Conservation (phyloP, 2,797 vertebrate genomes). For the Danio aesculapii region DNA sequence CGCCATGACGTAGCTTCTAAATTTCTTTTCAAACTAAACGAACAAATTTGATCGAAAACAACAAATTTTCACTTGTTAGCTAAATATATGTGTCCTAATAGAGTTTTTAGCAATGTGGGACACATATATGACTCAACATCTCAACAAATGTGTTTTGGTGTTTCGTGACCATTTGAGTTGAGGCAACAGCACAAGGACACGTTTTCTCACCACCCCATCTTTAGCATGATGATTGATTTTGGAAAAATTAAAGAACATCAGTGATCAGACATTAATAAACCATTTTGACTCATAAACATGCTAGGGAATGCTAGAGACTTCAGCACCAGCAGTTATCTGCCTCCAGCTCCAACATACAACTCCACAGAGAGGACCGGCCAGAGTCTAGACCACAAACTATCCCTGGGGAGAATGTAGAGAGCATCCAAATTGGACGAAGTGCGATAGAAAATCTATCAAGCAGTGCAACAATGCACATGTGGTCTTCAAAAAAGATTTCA, state of each 20-base stretch:
- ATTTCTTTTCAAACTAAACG: too few species aligned
- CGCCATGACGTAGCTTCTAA: too few species aligned
- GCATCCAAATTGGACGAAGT: background rate
- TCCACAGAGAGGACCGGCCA: background rate
- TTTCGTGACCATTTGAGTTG: background rate
- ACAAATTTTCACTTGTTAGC: too few species aligned
- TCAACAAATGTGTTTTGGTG: too few species aligned
- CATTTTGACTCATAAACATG: background rate
- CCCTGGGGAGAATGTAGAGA: background rate
- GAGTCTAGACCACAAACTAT: background rate
- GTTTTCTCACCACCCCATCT: conserved; percentile 6
- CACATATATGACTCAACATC: too few species aligned
- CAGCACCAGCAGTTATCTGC: conserved; percentile 26
- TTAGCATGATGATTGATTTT: background rate
- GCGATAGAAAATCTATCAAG: background rate
- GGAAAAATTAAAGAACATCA: conserved; percentile 4
- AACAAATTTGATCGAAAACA: too few species aligned
- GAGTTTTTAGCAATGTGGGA: too few species aligned
- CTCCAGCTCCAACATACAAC: background rate
- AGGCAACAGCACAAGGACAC: background rate
- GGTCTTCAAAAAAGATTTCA: background rate
- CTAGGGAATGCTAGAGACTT: conserved; percentile 23
- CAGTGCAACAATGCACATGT: background rate
- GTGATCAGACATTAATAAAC: conserved; percentile 22
- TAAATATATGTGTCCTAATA: too few species aligned